Conservation (phyloP, 2,888 invertebrate genomes). For the Harpalus rufipes region DNA sequence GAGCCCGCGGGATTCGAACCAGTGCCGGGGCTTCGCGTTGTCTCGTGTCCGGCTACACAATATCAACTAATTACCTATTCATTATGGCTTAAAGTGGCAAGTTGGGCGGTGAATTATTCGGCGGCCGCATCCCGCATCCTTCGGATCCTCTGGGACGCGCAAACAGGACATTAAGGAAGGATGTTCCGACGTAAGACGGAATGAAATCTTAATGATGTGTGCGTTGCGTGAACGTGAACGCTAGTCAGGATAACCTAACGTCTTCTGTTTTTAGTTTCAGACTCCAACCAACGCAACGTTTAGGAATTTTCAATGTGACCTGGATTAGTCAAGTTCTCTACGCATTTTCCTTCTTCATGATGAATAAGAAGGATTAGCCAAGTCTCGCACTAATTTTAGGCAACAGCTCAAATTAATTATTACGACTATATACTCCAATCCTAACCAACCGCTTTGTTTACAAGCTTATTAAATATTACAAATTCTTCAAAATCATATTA, state of each 20-base stretch:
- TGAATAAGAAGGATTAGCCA: slow-evolving; percentile 48
- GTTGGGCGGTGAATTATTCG: slow-evolving; percentile 77
- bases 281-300: slow-evolving; percentile 23
- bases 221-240: slow-evolving; percentile 46
- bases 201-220: slow-evolving; percentile 66
- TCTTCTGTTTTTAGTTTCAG: slow-evolving; percentile 53
- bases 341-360: slow-evolving; percentile 44
- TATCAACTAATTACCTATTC: slow-evolving; percentile 79
- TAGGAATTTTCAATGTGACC: slow-evolving; percentile 57
- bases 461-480: background rate
- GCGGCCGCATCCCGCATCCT: slow-evolving; percentile 19
- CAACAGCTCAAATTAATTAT: slow-evolving; percentile 38
- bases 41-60: slow-evolving; percentile 72
- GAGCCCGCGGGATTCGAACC: slow-evolving; percentile 65
- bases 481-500: background rate
- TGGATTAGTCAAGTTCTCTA: slow-evolving; percentile 45
- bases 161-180: slow-evolving; percentile 66
- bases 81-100: slow-evolving; percentile 79
- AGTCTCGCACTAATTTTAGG: slow-evolving; percentile 8
- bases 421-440: slow-evolving; percentile 19
- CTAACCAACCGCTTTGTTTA: background rate
- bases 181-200: slow-evolving; percentile 57
- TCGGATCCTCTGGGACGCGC: slow-evolving; percentile 56
- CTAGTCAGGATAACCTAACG: slow-evolving; percentile 18
- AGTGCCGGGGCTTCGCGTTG: slow-evolving; percentile 58